A percentile compares a stretch with the other conserved stretches of the same genome.
Evolutionary conservation across 2,888 invertebrate species (phyloP).

Genomic region (Patella caerulea): DNA sequence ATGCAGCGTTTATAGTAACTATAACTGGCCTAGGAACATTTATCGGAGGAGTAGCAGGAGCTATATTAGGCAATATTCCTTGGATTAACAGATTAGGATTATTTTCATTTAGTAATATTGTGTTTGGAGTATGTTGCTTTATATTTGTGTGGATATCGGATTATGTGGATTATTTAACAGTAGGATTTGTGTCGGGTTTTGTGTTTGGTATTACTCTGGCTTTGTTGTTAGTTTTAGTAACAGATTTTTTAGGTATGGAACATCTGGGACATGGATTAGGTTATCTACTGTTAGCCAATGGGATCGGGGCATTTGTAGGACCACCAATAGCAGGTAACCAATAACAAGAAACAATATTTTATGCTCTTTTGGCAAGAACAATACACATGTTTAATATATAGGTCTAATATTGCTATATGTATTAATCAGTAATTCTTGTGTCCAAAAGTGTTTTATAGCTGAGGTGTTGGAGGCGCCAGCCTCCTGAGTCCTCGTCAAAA

Average conservation of each 20-base stretch:
- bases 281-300: constrained; percentile 62
- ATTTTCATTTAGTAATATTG: constrained; percentile 49
- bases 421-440: neutral
- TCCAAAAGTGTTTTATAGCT: too few species aligned
- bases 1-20: constrained; percentile 47
- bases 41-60: constrained; percentile 56
- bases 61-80: constrained; percentile 52
- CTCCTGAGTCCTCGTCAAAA: too few species aligned
- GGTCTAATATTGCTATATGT: neutral
- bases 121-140: constrained; percentile 42
- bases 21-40: constrained; percentile 49
- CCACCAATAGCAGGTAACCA: constrained; percentile 55
- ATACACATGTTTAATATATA: neutral
- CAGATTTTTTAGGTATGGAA: constrained; percentile 54
- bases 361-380: neutral
- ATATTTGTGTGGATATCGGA: constrained; percentile 33
- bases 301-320: constrained; percentile 55
- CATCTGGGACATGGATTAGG: constrained; percentile 58
- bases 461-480: too few species aligned
- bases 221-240: constrained; percentile 55
- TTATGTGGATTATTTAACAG: constrained; percentile 16
- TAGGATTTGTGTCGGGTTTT: constrained; percentile 45
- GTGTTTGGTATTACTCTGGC: constrained; percentile 58
- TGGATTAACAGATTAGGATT: constrained; percentile 44
- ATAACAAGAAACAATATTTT: neutral